phyloP scores from a whole-genome alignment of 2,113 vertebrate species.

The Coptodon rendalli region DNA sequence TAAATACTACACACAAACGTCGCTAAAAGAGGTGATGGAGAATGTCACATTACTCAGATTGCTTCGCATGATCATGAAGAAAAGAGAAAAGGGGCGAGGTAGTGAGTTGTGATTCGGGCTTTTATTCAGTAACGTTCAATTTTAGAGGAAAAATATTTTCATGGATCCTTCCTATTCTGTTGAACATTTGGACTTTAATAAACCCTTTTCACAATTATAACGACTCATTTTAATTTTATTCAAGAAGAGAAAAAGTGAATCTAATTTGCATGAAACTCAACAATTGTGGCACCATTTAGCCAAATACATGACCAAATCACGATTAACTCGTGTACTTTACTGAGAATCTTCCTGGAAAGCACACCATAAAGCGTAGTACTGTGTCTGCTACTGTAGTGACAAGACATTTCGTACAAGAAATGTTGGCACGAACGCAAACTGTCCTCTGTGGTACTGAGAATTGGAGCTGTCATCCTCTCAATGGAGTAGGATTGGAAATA shows the following conservation, averaged over 20 bases:
- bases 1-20: background rate
- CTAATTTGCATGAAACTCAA: background rate
- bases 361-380: background rate
- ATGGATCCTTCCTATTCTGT: background rate
- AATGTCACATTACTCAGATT: background rate
- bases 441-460: constrained; percentile 27
- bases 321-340: background rate
- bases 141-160: background rate
- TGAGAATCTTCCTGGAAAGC: constrained; percentile 2
- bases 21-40: background rate
- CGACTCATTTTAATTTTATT: background rate
- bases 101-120: background rate
- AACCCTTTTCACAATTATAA: background rate
- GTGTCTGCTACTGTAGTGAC: constrained; percentile 17
- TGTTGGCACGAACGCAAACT: constrained; percentile 33
- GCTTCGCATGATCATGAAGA: background rate
- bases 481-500: constrained; percentile 12
- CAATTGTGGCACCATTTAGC: background rate
- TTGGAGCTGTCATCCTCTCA: constrained; percentile 40
- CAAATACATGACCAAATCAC: background rate
- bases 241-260: background rate
- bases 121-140: background rate
- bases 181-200: background rate
- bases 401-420: constrained; percentile 17
- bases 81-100: background rate